A percentile compares a stretch with the other conserved stretches of the same genome.
phyloP scores from a whole-genome alignment of 2,113 vertebrate species.

The Sinocyclocheilus maitianheensis region DNA sequence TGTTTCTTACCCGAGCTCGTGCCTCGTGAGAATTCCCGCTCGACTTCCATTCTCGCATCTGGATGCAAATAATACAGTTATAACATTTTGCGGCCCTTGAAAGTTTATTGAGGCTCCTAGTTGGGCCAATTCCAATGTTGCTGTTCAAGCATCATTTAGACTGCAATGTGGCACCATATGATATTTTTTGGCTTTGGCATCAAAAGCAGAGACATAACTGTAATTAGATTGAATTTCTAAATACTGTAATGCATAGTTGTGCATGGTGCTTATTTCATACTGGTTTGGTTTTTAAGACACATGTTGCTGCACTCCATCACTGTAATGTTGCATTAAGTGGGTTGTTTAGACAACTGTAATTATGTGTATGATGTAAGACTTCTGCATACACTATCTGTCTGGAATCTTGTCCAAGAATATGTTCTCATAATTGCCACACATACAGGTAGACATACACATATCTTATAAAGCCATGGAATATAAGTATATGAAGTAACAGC shows the following conservation, averaged over 20 bases:
- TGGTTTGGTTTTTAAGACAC: conserved; percentile 17
- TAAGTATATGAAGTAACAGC: too few species aligned
- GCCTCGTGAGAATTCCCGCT: background rate
- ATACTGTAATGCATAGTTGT: conserved; percentile 21
- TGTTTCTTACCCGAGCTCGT: background rate
- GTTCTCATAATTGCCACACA: background rate
- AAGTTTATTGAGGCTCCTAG: background rate
- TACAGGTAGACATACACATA: background rate
- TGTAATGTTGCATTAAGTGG: background rate
- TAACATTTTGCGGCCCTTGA: background rate
- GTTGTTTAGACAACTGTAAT: conserved; percentile 41
- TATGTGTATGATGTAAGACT: conserved; percentile 23
- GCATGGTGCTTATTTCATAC: conserved; percentile 21
- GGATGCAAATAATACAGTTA: background rate
- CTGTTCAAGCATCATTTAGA: background rate
- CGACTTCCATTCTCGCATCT: background rate
- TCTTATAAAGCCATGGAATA: background rate
- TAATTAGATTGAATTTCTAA: conserved; percentile 24
- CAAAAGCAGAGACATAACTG: background rate
- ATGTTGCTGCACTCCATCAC: background rate
- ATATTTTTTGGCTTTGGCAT: background rate
- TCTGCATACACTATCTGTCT: conserved; percentile 24
- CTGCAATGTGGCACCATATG: conserved; percentile 6
- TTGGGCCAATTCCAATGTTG: background rate
- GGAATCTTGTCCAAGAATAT: conserved; percentile 12